Conservation (phyloP, 2,797 vertebrate genomes). For the Ibycter americanus region DNA sequence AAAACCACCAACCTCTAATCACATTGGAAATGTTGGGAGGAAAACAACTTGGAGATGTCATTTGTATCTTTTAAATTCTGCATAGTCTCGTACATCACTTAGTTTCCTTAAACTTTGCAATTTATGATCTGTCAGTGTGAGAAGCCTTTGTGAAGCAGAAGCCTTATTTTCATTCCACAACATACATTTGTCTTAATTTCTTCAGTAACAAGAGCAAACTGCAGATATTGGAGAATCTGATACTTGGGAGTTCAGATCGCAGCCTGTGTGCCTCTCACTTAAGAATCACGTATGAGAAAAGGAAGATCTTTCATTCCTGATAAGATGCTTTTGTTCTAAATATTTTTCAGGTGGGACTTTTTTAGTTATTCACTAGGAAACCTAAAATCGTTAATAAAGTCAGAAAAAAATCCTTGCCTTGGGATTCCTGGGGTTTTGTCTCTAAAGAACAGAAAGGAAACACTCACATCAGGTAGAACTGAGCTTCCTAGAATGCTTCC, state of each 20-base stretch:
- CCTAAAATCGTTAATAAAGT: neutral
- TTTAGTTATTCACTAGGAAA: neutral
- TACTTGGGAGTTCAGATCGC: neutral
- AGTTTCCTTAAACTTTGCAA: neutral
- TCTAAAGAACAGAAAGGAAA: neutral
- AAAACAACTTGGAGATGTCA: neutral
- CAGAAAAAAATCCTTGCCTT: neutral
- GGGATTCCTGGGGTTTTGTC: neutral
- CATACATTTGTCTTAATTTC: neutral
- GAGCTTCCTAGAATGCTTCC: neutral
- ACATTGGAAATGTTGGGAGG: neutral
- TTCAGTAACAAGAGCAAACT: neutral
- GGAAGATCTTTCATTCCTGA: neutral
- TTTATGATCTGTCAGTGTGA: neutral
- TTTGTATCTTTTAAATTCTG: neutral
- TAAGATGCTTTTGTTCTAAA: neutral
- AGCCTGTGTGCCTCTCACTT: neutral
- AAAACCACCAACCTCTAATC: too few relatives aligned
- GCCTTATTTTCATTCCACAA: neutral
- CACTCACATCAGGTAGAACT: neutral
- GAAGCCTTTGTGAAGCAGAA: neutral
- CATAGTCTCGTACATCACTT: neutral
- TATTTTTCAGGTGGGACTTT: neutral
- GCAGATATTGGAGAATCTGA: neutral
- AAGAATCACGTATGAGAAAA: neutral